Evolutionary conservation across 2,113 vertebrate species (phyloP), one percentile per base, ranked within the genome.

Genomic region (Erinaceus europaeus): DNA sequence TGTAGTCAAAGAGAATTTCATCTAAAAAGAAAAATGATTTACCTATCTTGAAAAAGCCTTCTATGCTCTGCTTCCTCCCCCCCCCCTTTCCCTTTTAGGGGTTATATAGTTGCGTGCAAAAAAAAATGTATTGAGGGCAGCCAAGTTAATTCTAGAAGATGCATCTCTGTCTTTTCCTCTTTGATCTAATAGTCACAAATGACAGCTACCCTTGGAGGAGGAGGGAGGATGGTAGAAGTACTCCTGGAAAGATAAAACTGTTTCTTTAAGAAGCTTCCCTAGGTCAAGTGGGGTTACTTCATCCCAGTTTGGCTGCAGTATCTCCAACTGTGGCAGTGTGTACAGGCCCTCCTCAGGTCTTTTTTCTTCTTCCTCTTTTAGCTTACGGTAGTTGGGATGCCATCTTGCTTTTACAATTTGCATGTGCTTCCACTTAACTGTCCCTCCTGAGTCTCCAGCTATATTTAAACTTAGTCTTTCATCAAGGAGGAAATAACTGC

Each of bases 11-110:
- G 93, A 88, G 96, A 96, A 97, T 97, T 97, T 97, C 95, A 97
- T 97, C 97, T 97, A 95, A 97, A 96, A 96, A 96, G 97, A 97
- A 97, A n/a, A 97, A 97, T 97, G 21, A 97, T 97, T 97, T 97
- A 97, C 96, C 96, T 95, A 95, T 96, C 68, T 91, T 96, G 82
- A 94, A 95, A 92, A 94, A 80, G 10, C 36, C 77, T 94, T 91
- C 50, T 61, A 80, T 87, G 80, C 38, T 40, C 50, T 61, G 4
- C 50, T 5, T 80, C 83, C 62, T 32, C 81, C 84, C 50, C 4
- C 79, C 83, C 62, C 32, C 81, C 84, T 67, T 65, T 44, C 92
- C 36, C 55, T 64, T 95, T 72, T 76, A 75, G 62, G 0, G 0
- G 53, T 83, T 84, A 55, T 85, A 93, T 65, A 90, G 95, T 96